Percentiles rank a stretch among this genome's conserved stretches.
Conservation (phyloP, 2,797 vertebrate genomes). For the Anomalospiza imberbis region DNA sequence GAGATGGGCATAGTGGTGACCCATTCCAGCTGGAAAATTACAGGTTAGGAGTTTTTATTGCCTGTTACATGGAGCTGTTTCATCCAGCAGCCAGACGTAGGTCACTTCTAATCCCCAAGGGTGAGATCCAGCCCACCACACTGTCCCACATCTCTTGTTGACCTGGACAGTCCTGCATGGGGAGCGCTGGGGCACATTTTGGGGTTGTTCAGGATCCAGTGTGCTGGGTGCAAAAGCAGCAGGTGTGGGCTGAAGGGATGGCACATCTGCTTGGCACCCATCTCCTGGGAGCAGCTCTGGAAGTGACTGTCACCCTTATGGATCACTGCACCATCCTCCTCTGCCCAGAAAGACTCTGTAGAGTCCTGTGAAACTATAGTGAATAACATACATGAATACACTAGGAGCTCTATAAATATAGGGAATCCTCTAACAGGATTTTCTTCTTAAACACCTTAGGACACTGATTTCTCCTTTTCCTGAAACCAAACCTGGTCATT, state of each 20-base stretch:
- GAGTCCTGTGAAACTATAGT: background rate
- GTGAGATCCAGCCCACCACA: background rate
- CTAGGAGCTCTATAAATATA: background rate
- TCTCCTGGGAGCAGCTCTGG: background rate
- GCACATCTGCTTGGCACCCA: background rate
- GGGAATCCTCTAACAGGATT: background rate
- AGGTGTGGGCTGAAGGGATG: background rate
- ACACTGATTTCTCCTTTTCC: background rate
- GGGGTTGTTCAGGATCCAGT: background rate
- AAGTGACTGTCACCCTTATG: accelerated
- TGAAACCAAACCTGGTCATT: background rate
- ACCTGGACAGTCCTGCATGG: background rate
- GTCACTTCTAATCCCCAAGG: slow-evolving; percentile 4
- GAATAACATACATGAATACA: background rate
- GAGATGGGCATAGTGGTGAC: background rate
- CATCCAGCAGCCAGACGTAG: background rate
- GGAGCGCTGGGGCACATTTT: background rate
- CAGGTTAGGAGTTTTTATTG: slow-evolving; percentile 19
- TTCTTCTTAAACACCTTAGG: background rate
- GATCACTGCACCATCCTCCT: accelerated
- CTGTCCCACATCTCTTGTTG: background rate
- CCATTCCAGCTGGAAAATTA: slow-evolving; percentile 31
- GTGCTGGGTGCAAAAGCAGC: background rate
- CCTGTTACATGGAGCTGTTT: background rate
- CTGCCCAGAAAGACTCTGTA: background rate